Evolutionary conservation across 2,113 vertebrate genomes (phyloP).

Genomic region (Vanacampus margaritifer): DNA sequence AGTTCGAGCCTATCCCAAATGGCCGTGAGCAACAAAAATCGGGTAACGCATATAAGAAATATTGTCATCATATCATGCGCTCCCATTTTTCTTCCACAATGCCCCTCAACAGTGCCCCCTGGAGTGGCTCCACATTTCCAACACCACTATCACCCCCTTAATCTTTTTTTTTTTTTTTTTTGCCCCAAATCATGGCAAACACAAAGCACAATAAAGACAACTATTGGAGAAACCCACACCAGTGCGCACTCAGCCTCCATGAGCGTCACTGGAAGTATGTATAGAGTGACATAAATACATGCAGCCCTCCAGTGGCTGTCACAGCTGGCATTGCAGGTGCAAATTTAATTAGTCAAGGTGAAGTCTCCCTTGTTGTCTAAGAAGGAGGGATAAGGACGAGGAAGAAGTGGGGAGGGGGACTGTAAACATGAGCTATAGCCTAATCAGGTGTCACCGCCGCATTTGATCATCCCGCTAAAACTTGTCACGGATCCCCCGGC

Average conservation of each 20-base stretch:
- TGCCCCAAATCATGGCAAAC: conserved; percentile 13
- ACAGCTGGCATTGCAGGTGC: conserved; percentile 83
- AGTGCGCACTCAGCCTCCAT: conserved; percentile 53
- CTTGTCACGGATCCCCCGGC: conserved; percentile 89
- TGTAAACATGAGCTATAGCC: conserved; percentile 88
- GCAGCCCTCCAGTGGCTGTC: conserved; percentile 79
- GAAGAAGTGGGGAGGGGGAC: conserved; percentile 66
- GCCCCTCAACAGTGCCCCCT: conserved; percentile 13
- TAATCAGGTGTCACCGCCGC: conserved; percentile 89
- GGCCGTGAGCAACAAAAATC: not conserved
- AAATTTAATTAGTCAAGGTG: conserved; percentile 93
- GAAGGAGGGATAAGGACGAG: conserved; percentile 51
- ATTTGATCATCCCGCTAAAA: conserved; percentile 91
- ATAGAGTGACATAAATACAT: conserved; percentile 73
- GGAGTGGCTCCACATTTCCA: conserved; percentile 5
- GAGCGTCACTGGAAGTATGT: conserved; percentile 66
- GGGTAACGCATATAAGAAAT: not conserved
- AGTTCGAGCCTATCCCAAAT: too few relatives aligned
- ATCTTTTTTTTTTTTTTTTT: not conserved
- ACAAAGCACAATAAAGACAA: conserved; percentile 25
- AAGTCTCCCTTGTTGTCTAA: conserved; percentile 85
- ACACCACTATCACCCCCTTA: not conserved
- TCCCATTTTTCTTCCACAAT: not conserved
- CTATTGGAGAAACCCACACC: conserved; percentile 32
- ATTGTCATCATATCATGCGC: not conserved